Evolutionary conservation across 2,113 vertebrate genomes (phyloP), one percentile per base, ranked within the genome.

Genomic region (Microcebus tavaratra): DNA sequence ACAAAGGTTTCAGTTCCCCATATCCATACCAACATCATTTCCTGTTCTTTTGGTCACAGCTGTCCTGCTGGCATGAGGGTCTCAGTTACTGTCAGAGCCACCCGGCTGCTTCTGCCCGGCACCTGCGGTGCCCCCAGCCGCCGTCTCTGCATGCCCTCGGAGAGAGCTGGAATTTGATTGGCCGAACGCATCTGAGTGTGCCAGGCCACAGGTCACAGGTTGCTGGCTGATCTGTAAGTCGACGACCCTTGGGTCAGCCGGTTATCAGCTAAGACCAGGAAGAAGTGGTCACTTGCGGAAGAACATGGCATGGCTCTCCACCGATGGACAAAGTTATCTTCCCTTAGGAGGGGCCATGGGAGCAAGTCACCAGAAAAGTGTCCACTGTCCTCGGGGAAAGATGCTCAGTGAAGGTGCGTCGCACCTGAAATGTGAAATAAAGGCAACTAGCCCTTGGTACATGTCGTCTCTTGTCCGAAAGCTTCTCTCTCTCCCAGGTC

Each of bases 221-320:
- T 36, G 12, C 23, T 36, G 29, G 13, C 17, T 50, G 48, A 2
- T 34, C 31, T 36, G 13, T 25, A n/a, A 27, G 48, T 8, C 18
- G 2, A n/a, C 45, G n/a, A 55, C 9, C n/a, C 27, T n/a, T 9
- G 34, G n/a, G 55, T 63, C 78, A n/a, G 18, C 3, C 7, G 6
- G 20, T 34, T 70, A 76, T 25, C 80, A 79, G 4, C 61, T 25
- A 42, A 72, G 53, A 34, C 78, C 67, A 65, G 55, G 8, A 72
- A 61, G 70, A 72, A 21, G n/a, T 13, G 55, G 55, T 36, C 15
- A 9, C 29, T 8, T 4, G 63, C n/a, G 17, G 65, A 42, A 39
- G 36, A 31, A 42, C 12, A 4, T 1, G 27, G 7, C 4, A 0
- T n/a, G 21, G n/a, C 29, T 81, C 0, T 36, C 42, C 23, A 13